Evolutionary conservation across 2,113 vertebrate genomes (phyloP).

Genomic region (Eptesicus fuscus): DNA sequence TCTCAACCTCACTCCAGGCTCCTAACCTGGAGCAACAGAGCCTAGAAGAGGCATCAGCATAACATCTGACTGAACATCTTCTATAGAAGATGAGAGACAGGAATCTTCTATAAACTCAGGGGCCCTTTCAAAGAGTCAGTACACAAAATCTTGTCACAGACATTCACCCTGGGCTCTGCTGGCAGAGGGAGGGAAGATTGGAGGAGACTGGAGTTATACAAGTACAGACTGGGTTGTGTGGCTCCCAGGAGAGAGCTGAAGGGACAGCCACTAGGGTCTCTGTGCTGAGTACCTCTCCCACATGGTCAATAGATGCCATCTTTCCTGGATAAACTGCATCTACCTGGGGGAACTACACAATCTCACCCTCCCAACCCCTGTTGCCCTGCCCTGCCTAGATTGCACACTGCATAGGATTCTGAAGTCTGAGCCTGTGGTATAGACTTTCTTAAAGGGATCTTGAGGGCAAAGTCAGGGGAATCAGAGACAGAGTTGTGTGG

Average conservation of each 20-base stretch:
- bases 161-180: background rate
- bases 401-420: background rate
- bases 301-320: background rate
- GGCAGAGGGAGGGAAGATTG: background rate
- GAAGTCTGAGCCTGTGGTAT: background rate
- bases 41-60: background rate
- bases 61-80: background rate
- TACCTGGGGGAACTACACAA: background rate
- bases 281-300: background rate
- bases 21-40: background rate
- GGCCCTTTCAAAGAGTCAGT: background rate
- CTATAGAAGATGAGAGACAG: too few relatives aligned
- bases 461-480: background rate
- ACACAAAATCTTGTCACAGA: background rate
- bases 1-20: background rate
- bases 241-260: background rate
- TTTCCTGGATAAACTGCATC: background rate
- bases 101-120: background rate
- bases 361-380: background rate
- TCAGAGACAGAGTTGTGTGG: background rate
- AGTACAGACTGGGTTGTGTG: background rate
- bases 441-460: background rate
- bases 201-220: background rate
- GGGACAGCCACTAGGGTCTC: background rate
- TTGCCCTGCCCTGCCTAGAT: background rate